Base-by-base conservation (phyloP, 2,113 vertebrate genomes). In the Caranx ignobilis region DNA sequence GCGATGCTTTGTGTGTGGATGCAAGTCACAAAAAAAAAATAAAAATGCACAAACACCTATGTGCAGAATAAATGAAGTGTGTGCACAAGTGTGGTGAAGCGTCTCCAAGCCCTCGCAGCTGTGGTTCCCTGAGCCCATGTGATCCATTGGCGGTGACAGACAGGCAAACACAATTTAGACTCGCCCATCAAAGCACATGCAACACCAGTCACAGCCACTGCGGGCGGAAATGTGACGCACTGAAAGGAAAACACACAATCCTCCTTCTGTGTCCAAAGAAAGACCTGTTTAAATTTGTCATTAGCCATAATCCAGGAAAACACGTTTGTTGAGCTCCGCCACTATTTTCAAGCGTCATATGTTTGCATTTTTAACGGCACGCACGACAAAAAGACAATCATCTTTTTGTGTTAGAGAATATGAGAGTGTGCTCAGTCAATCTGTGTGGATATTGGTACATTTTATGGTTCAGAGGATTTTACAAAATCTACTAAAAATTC, bases 81-180 rank as follows among this genome's bases (percentile, higher is more conserved):
- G 76, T 71, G 65, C 0, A 65, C 66, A 59, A 69, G 87, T 73
- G 83, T 71, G 77, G 76, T 69, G 82, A 87, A 87, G 88, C 83
- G 21, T 82, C 77, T 77, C 87, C 63, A 6, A 78, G 78, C 84
- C 54, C 52, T 77, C 12, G 66, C 83, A 88, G 87, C 83, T 89
- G 85, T 71, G 62, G 77, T 85, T 80, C 73, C 71, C 59, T 72
- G 56, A 21, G 67, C 56, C 67, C 71, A 71, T 74, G 80, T 85
- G 82, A 90, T 92, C 88, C 86, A 67, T 72, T 83, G 88, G 78
- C 32, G 48, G 77, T 88, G 92, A 94, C 92, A 89, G 84, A 89
- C 87, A 85, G 75, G 83, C 87, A 93, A 91, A 93, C 88, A 88
- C 81, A 88, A 88, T 90, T 90, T 86, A 85, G 89, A 59, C 73